Base-by-base conservation (phyloP, 2,113 vertebrate species). In the Coryphaenoides rupestris region DNA sequence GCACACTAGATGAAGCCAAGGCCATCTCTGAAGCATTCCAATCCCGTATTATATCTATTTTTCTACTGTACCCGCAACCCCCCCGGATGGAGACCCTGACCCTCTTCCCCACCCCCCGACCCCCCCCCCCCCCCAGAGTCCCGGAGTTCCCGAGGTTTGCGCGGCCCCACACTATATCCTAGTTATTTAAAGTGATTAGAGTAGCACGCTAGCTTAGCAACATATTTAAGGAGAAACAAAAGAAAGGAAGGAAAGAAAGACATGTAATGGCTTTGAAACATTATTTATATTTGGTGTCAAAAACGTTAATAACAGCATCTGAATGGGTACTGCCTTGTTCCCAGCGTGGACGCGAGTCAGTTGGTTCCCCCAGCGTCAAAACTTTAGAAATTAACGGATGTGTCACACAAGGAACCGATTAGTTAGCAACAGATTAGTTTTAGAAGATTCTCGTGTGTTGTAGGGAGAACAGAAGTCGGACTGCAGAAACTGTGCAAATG, bases 181-280 rank as follows among this genome's bases (percentile, higher is more conserved):
- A 85, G 86, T 78, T 89, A 88, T 87, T 87, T 85, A 88, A 88
- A 86, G 69, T 67, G 55, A 82, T 88, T 91, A 91, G 88, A 86
- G 53, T 90, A 90, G 86, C 66, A 65, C 59, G 13, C 85, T 90
- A 87, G 87, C 66, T 84, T 90, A 90, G 89, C 66, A 23, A 72
- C 77, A 77, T 87, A 86, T 86, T 86, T 84, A 86, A 83, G 45
- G 63, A 45, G 69, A 72, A 55, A 59, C 47, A n/a, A 70, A 81
- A 58, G 79, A 89, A 80, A 67, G 72, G 69, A 74, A n/a, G n/a
- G n/a, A n/a, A n/a, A n/a, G n/a, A 63, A 63, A 50, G 69, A 59
- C 55, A 12, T 40, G 33, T 40, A 72, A 86, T 79, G 73, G 80
- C 78, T 83, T 86, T 75, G 70, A 81, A 80, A 84, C 71, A 74